Conservation (phyloP, 2,113 vertebrate genomes). For the Odontesthes bonariensis region DNA sequence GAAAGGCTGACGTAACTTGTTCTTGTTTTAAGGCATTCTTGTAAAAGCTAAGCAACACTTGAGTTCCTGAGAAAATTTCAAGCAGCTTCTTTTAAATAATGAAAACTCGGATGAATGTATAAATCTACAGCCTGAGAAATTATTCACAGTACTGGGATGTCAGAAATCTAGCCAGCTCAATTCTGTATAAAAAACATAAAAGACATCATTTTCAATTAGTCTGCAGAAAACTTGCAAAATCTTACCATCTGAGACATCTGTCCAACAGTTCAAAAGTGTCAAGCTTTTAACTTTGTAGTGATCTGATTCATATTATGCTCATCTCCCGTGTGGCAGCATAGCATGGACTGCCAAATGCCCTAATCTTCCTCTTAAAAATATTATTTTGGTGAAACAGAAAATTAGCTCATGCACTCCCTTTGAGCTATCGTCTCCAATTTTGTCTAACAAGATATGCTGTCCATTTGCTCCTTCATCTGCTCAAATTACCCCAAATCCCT, state of each 20-base stretch:
- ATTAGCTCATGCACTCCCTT: background rate
- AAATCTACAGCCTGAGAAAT: slow-evolving; percentile 26
- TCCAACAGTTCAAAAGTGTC: background rate
- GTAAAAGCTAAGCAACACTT: background rate
- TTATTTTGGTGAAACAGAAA: background rate
- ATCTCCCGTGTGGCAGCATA: background rate
- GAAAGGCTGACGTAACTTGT: slow-evolving; percentile 30
- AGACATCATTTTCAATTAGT: slow-evolving; percentile 42
- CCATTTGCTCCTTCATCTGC: slow-evolving; percentile 38
- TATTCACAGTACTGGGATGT: slow-evolving; percentile 30
- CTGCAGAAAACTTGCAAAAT: slow-evolving; percentile 10
- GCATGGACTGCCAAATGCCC: background rate
- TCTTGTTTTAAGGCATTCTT: slow-evolving; percentile 17
- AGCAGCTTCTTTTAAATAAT: background rate
- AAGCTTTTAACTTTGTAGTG: slow-evolving; percentile 6
- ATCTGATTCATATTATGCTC: background rate
- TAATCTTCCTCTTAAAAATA: slow-evolving; percentile 13
- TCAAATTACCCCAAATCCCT: slow-evolving; percentile 4
- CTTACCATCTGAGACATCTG: background rate
- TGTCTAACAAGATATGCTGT: slow-evolving; percentile 22
- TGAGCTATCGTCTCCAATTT: slow-evolving; percentile 1
- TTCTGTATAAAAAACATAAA: slow-evolving; percentile 21
- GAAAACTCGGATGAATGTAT: background rate
- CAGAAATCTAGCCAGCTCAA: slow-evolving; percentile 29
- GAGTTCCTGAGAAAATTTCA: slow-evolving; percentile 12